Evolutionary conservation across 2,888 invertebrate genomes (phyloP).

Genomic region (Luffia ferchaultella): DNA sequence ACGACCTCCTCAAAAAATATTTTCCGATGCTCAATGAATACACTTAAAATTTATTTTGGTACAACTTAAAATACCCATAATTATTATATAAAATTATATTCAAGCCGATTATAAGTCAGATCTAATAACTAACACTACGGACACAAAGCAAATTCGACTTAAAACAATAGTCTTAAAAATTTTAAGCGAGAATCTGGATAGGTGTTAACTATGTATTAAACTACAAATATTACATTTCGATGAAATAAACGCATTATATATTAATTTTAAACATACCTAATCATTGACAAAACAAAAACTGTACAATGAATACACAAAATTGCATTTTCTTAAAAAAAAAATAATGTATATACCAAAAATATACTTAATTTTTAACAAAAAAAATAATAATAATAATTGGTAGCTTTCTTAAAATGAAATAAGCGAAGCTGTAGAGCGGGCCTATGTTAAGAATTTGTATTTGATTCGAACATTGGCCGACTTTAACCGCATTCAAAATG

Average conservation of each 20-base stretch:
- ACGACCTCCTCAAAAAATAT: slow-evolving; percentile 1
- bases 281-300: neutral
- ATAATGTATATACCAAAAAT: neutral
- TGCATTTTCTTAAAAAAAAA: neutral
- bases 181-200: slow-evolving; percentile 8
- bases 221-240: neutral
- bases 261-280: neutral
- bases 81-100: slow-evolving; percentile 15
- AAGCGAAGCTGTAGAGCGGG: no score
- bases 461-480: no score
- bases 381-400: slow-evolving; percentile 5
- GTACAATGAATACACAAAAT: neutral
- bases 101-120: slow-evolving; percentile 25
- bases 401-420: no score
- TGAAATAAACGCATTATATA: neutral
- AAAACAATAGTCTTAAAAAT: slow-evolving; percentile 11
- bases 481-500: no score
- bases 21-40: slow-evolving; percentile 19
- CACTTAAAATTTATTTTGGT: slow-evolving; percentile 56
- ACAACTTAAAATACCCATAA: slow-evolving; percentile 31
- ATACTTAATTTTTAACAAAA: neutral
- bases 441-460: no score
- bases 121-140: slow-evolving; percentile 22
- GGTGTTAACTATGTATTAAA: neutral
- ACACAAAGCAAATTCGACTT: slow-evolving; percentile 6